Evolutionary conservation across 2,888 invertebrate genomes (phyloP), one percentile per base, ranked within the genome.

Genomic region (Synergus umbraculus): DNA sequence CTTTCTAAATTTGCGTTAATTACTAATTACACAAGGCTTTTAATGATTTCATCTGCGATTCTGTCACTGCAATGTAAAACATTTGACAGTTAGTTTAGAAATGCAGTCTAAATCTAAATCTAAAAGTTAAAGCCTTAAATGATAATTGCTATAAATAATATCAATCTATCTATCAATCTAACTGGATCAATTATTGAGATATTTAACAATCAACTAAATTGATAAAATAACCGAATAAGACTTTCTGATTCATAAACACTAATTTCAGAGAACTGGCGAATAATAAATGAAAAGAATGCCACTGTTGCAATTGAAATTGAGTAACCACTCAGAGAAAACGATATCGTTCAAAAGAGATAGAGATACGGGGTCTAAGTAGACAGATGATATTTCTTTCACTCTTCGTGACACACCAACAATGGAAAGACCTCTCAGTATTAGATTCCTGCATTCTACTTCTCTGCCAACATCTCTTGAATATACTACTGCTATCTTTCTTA

Each of bases 321-420:
- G 73, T 73, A 73, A 73, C 69, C 49, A 54, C 49, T 37, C n/a
- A 54, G 73, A 73, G n/a, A 54, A 54, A 73, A 73, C 37, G 54
- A 73, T 54, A 73, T 41, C 65, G 65, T 49, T 29, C 15, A 22
- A 49, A 49, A 22, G 15, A 73, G 73, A 73, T 73, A 29, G n/a
- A 37, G 49, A 73, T 73, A 54, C 49, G 37, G 37, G 49, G 69
- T 73, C 49, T 54, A 37, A 54, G n/a, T n/a, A 49, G 69, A 73
- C 69, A 73, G 69, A 54, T 73, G 69, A 73, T 73, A n/a, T 73
- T 69, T 49, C n/a, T 73, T 37, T 73, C 37, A 73, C 54, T 73
- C 73, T 73, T 73, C n/a, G 73, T 73, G 73, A 73, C 73, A 54
- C 15, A 73, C 69, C 4, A 54, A 73, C 73, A 73, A 73, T 54